These are phyloP conservation scores for Acholoe squamosa DNA, from an alignment of 2,888 invertebrate species.

Conservation along the genomic window DNA sequence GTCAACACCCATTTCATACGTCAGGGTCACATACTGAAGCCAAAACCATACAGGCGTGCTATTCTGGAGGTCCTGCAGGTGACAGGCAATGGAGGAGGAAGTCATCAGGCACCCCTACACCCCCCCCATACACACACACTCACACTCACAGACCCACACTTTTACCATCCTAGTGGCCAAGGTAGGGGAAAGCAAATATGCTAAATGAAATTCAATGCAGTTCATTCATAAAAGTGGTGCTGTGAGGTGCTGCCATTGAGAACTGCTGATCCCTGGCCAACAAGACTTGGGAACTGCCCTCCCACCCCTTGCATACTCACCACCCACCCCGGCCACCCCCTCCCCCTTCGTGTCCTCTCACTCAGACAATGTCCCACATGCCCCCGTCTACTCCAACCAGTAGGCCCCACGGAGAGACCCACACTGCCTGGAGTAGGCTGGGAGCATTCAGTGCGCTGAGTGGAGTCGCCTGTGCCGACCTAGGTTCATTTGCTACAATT, in stretches of 20 bases:
- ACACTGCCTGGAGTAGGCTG: background rate
- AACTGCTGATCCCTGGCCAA: constrained; percentile 43
- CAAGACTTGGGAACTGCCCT: background rate
- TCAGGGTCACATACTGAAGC: background rate
- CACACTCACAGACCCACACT: no score
- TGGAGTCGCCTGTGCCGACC: constrained; percentile 8
- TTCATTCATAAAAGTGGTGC: constrained; percentile 44
- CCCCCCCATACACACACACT: background rate
- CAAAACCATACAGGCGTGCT: background rate
- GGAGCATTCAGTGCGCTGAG: constrained; percentile 34
- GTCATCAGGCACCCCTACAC: background rate
- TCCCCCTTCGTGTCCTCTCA: background rate
- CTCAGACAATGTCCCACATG: background rate
- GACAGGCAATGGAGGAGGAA: background rate
- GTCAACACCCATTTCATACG: constrained; percentile 56
- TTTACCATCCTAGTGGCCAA: background rate
- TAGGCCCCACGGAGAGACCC: background rate
- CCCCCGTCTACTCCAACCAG: background rate
- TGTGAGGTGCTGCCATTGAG: background rate
- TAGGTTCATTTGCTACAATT: constrained; percentile 61
- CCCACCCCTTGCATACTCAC: background rate
- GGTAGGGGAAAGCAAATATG: constrained; percentile 51
- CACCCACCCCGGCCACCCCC: background rate
- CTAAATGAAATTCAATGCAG: constrained; percentile 58
- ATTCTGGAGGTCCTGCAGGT: background rate